These are phyloP conservation scores for Trichosurus vulpecula DNA, from an alignment of 2,797 vertebrate genomes.

Conservation along the genomic window DNA sequence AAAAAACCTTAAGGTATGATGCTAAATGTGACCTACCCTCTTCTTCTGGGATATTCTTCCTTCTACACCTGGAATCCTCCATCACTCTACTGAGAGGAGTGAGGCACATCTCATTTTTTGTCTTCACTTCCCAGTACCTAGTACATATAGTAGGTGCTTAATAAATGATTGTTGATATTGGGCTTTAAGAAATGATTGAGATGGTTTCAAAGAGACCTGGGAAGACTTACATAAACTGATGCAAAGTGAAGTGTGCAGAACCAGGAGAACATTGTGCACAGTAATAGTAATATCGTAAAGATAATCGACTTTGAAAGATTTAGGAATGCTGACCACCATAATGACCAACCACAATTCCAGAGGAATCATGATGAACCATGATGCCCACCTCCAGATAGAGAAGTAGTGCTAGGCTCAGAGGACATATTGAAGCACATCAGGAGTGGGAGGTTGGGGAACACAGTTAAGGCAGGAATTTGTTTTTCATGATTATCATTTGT, in stretches of 20 bases:
- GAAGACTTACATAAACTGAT: not conserved
- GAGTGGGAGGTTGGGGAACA: not conserved
- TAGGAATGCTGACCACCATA: not conserved
- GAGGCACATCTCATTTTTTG: not conserved
- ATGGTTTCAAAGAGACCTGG: not conserved
- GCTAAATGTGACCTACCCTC: not conserved
- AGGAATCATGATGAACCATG: not conserved
- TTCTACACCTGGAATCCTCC: not conserved
- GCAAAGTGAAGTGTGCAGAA: not conserved
- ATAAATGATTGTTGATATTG: not conserved
- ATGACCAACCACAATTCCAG: not conserved
- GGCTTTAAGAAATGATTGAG: not conserved
- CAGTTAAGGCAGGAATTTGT: not conserved
- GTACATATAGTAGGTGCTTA: not conserved
- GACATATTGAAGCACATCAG: not conserved
- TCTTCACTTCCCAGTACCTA: not conserved
- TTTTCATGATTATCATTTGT: not conserved
- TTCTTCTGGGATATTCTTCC: not conserved
- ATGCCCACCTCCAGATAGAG: not conserved
- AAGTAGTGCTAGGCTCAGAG: not conserved
- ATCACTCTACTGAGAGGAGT: not conserved
- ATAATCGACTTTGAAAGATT: not conserved
- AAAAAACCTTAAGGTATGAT: not conserved
- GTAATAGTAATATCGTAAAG: not conserved
- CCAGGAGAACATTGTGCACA: not conserved